A percentile compares a stretch with the other conserved stretches of the same genome.
Conservation (phyloP, 64 coral and sea anemone species). For the Montipora efflorescens region DNA sequence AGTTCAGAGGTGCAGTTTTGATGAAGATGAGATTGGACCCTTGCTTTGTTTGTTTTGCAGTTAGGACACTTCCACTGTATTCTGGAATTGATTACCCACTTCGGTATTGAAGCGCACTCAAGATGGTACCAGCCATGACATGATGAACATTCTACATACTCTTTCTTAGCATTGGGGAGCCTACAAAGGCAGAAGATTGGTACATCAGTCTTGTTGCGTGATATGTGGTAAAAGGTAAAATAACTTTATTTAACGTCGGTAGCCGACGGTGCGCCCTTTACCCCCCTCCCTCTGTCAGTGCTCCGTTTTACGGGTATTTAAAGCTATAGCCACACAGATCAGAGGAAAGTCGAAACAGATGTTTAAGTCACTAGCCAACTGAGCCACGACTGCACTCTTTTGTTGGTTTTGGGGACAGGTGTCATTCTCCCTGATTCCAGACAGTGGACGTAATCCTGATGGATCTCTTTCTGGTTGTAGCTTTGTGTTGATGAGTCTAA, state of each 20-base stretch:
- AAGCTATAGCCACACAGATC: too few relatives aligned
- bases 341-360: too few relatives aligned
- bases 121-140: slow-evolving; percentile 69
- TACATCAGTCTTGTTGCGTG: slow-evolving; percentile 16
- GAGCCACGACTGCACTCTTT: slow-evolving; percentile 20
- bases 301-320: too few relatives aligned
- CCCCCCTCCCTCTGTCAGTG: too few relatives aligned
- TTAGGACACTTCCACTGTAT: slow-evolving; percentile 38
- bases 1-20: background rate
- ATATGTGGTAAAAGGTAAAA: background rate
- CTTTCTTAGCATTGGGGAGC: slow-evolving; percentile 49
- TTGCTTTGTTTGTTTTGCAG: slow-evolving; percentile 7
- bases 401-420: slow-evolving; percentile 59
- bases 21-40: background rate
- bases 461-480: slow-evolving; percentile 72
- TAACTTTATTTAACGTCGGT: too few relatives aligned
- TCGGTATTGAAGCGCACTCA: slow-evolving; percentile 27
- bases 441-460: slow-evolving; percentile 53
- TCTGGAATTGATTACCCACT: slow-evolving; percentile 21
- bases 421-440: slow-evolving; percentile 42
- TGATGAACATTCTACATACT: slow-evolving; percentile 22
- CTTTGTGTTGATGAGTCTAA: slow-evolving; percentile 67
- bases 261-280: too few relatives aligned
- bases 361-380: too few relatives aligned
- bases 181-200: slow-evolving; percentile 45